Evolutionary conservation across 2,113 vertebrate genomes (phyloP).

Genomic region (Sitta europaea): DNA sequence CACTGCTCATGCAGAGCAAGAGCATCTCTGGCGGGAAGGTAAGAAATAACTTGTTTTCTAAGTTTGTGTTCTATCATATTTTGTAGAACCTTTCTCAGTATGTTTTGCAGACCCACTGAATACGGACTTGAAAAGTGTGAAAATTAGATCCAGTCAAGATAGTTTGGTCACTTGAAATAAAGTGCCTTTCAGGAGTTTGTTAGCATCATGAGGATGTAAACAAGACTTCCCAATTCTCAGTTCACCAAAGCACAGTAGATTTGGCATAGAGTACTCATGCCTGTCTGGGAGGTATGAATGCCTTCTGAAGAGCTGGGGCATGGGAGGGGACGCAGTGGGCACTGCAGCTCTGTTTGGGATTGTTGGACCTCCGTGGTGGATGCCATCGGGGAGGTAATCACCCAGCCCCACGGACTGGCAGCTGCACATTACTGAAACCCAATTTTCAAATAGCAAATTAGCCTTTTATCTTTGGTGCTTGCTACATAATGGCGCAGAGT

Average conservation of each 20-base stretch:
- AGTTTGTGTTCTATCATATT: neutral
- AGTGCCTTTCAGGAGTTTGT: neutral
- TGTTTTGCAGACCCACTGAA: neutral
- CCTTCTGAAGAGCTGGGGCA: neutral
- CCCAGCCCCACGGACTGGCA: neutral
- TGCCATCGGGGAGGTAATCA: rapidly evolving
- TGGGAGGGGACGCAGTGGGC: neutral
- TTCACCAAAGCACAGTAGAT: rapidly evolving
- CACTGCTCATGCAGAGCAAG: neutral
- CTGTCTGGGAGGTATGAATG: rapidly evolving
- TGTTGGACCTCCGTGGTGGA: neutral
- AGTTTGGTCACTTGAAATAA: neutral
- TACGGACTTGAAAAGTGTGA: neutral
- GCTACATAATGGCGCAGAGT: slow-evolving; percentile 13
- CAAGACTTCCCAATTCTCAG: neutral
- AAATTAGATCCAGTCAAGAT: neutral
- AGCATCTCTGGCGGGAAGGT: neutral
- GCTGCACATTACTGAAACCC: slow-evolving; percentile 1
- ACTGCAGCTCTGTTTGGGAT: rapidly evolving
- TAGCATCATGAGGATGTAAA: neutral
- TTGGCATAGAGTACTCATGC: rapidly evolving
- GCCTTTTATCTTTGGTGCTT: slow-evolving; percentile 29
- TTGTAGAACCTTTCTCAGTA: neutral
- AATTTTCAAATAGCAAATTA: slow-evolving; percentile 38
- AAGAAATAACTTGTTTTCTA: neutral